Evolutionary conservation across 2,797 vertebrate genomes (phyloP).

Genomic region (Acipenser ruthenus): DNA sequence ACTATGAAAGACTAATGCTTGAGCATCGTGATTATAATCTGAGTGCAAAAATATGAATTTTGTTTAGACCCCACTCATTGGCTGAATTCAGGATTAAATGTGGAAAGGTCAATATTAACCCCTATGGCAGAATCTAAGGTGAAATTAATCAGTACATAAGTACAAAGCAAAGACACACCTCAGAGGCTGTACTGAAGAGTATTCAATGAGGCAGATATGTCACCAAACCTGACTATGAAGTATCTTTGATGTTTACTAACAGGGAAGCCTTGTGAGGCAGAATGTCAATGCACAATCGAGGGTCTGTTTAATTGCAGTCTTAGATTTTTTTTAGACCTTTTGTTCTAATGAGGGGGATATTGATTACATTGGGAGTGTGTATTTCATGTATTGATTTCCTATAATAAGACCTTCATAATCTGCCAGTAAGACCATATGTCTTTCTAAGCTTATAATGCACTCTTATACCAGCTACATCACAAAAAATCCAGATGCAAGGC

Average conservation of each 20-base stretch:
- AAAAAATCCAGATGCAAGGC: too few species aligned
- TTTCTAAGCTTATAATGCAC: neutral
- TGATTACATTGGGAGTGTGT: neutral
- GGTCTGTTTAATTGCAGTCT: neutral
- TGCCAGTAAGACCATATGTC: neutral
- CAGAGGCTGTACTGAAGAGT: neutral
- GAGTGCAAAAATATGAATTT: constrained; percentile 1
- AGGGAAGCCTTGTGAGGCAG: neutral
- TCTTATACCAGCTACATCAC: neutral
- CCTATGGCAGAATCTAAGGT: neutral
- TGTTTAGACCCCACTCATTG: neutral
- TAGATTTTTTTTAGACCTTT: constrained; percentile 3
- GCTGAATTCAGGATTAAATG: neutral
- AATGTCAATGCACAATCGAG: neutral
- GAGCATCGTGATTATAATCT: neutral
- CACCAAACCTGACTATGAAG: neutral
- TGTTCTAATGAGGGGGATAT: constrained; percentile 4
- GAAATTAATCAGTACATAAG: constrained; percentile 7
- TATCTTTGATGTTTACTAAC: neutral
- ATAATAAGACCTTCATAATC: neutral
- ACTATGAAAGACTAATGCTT: neutral
- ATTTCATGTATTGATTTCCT: neutral
- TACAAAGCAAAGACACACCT: neutral
- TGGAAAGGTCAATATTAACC: constrained; percentile 16
- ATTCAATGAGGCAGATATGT: neutral